Base-by-base conservation (phyloP, 2,888 invertebrate genomes). In the Amiota minor region DNA sequence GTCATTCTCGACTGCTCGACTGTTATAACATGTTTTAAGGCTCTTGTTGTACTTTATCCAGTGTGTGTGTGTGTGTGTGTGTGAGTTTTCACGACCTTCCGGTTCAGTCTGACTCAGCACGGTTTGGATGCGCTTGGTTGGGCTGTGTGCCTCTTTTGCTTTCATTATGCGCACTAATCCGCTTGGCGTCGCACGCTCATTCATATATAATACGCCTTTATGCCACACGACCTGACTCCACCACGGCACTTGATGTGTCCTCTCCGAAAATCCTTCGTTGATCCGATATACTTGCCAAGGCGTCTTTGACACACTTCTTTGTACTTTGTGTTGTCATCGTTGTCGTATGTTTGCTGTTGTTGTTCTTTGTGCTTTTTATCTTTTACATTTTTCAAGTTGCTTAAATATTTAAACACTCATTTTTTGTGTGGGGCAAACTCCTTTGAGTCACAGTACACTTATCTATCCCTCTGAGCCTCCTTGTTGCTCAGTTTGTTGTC, bases 111-210 rank as follows among this genome's bases (percentile, higher is more conserved):
- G 72, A 73, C 70, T 35, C 35, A 35, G 35, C 76, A 79, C 81
- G 79, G 75, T 77, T 75, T n/a, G 12, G 49, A 76, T 74, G 77
- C 79, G 78, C 79, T 79, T 78, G 79, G 77, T 74, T 76, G 77
- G 75, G 76, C 77, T 77, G 80, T 76, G 80, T 81, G 81, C 75
- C 74, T 78, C 85, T 83, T 84, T 83, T 80, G 77, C 82, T 81
- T 84, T 83, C 84, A 83, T 83, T 83, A 81, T 78, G 77, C 80
- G 74, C 70, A 75, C 76, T 83, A 84, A 83, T 84, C 82, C 80
- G 80, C 77, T 80, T 77, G 82, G 76, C 81, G 77, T 76, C 83
- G 79, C 75, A 73, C 46, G 45, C 70, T 73, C 70, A 77, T 73
- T 70, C 77, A 75, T 77, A 77, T 74, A 77, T 74, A 16, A 47